Base-by-base conservation (phyloP, 2,113 vertebrate species). In the Bos taurus region DNA sequence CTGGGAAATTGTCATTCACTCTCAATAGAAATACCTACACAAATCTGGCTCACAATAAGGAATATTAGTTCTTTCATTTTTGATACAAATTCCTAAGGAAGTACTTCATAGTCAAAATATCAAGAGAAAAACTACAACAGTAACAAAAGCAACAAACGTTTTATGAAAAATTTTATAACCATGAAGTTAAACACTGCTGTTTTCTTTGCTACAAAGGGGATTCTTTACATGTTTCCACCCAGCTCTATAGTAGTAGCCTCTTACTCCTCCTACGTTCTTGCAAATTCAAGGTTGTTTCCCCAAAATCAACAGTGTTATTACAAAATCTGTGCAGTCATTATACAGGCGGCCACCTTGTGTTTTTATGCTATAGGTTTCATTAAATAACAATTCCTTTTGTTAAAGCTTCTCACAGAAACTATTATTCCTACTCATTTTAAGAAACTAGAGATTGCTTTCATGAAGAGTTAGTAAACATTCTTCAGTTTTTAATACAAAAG, bases 31-130 rank as follows among this genome's bases (percentile, higher is more conserved):
- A 98, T 98, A 98, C 82, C 91, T 98, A 98, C 97, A 98, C 92
- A 92, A 86, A 96, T 80, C 80, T 97, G 91, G 26, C 67, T 98
- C 86, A 93, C 92, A 97, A 98, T 90, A 46, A 98, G 86, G 64
- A 97, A 96, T 91, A 95, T 92, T 98, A 97, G 96, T 77, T 98
- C 84, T 95, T 95, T 98, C 95, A 94, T 91, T 97, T 98, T 97
- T 95, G 87, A 97, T 60, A 97, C 71, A 96, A 92, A 97, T 98
- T 98, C 97, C 91, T 98, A 95, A 98, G 77, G 98, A 98, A 96
- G 64, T 25, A 59, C 16, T 92, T 95, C 17, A 93, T 62, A 83
- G 16, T 1, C 17, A 94, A 88, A 21, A 91, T 95, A 89, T 74
- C n/a, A 96, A 95, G 62, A 96, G 50, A 28, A 77, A 92, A 93